Evolutionary conservation across 2,797 vertebrate species (phyloP).

Genomic region (Philypnodon macrostomus): DNA sequence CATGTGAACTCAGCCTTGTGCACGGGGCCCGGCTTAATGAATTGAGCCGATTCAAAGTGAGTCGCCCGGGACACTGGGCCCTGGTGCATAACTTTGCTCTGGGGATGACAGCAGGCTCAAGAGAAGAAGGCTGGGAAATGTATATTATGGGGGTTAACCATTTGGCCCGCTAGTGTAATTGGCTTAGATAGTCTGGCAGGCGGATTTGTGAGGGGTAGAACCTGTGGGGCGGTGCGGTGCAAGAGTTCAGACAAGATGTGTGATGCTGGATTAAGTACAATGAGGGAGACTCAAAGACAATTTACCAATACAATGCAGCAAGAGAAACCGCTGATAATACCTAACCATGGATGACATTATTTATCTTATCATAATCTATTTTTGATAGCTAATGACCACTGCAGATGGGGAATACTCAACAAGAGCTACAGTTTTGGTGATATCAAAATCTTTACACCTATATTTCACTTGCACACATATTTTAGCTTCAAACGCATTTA

Average conservation of each 20-base stretch:
- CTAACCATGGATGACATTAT: no score
- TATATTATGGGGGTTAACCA: conserved; percentile 82
- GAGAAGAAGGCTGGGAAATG: conserved; percentile 79
- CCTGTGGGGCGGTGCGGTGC: conserved; percentile 64
- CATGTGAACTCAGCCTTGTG: conserved; percentile 79
- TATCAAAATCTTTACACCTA: no score
- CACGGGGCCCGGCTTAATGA: conserved; percentile 87
- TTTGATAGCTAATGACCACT: no score
- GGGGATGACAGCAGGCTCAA: conserved; percentile 79
- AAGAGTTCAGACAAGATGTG: conserved; percentile 73
- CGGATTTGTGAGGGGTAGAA: conserved; percentile 85
- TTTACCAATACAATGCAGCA: not conserved
- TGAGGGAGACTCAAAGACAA: not conserved
- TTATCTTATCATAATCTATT: no score
- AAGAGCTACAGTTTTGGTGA: no score
- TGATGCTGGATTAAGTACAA: conserved; percentile 19
- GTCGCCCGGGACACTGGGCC: conserved; percentile 73
- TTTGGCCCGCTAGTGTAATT: conserved; percentile 92
- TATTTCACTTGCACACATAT: no score
- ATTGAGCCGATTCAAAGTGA: conserved; percentile 92
- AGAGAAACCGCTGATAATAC: no score
- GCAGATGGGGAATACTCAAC: no score
- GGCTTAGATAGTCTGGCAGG: conserved; percentile 97
- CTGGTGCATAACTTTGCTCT: conserved; percentile 73
- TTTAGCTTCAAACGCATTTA: no score